A percentile compares a stretch with the other conserved stretches of the same genome.
Evolutionary conservation across 2,113 vertebrate genomes (phyloP).

Genomic region (Pycnonotus jocosus): DNA sequence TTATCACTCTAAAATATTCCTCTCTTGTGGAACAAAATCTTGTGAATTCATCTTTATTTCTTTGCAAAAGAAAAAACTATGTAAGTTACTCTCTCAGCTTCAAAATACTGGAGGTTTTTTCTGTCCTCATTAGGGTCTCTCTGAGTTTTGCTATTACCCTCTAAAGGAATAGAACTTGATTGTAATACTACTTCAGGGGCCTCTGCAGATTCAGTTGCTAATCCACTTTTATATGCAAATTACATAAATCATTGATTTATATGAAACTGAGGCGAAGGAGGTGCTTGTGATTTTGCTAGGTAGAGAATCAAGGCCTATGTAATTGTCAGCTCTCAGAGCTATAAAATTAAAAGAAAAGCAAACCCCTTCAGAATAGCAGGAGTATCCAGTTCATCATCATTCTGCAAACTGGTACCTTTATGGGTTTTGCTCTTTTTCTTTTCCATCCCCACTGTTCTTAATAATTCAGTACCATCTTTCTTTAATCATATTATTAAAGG

Average conservation of each 20-base stretch:
- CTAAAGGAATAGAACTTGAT: background rate
- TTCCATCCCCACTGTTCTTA: constrained; percentile 1
- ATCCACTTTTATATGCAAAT: constrained; percentile 26
- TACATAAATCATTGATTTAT: background rate
- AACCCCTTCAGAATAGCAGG: background rate
- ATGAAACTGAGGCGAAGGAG: background rate
- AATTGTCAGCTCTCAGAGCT: background rate
- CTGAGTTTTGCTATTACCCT: background rate
- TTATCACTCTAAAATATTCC: background rate
- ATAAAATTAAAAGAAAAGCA: background rate
- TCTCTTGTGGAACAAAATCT: background rate
- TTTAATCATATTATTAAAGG: constrained; percentile 62
- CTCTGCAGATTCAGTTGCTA: background rate
- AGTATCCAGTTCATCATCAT: background rate
- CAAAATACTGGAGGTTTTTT: background rate
- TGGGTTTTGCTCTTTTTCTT: constrained; percentile 9
- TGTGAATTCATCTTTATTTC: background rate
- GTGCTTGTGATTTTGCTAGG: background rate
- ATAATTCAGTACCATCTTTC: constrained; percentile 54
- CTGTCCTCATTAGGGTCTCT: background rate
- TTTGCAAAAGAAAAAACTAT: background rate
- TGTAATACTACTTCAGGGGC: constrained; percentile 12
- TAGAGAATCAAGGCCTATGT: background rate
- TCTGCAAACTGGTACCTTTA: background rate
- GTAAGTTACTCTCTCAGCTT: background rate